Evolutionary conservation across 2,797 vertebrate species (phyloP).

Genomic region (Pteronotus mesoamericanus): DNA sequence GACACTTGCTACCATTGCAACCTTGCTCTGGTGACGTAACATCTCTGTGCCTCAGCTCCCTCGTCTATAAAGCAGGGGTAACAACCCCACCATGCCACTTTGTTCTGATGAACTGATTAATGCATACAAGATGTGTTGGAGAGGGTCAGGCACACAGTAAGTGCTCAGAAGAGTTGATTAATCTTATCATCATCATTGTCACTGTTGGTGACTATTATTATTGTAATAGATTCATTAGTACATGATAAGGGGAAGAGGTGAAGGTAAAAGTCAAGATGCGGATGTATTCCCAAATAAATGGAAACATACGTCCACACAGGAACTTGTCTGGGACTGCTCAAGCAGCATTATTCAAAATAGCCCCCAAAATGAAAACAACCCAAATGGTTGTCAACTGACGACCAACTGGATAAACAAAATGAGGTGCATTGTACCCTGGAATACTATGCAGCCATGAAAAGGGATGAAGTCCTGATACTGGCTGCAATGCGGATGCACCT

Average conservation of each 20-base stretch:
- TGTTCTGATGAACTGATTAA: not conserved
- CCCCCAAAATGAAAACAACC: not conserved
- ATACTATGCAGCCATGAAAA: accelerated
- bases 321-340: not conserved
- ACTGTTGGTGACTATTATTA: too few relatives aligned
- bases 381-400: not conserved
- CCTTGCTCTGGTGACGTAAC: not conserved
- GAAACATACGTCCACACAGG: accelerated
- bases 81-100: accelerated
- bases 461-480: accelerated
- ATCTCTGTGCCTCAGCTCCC: not conserved
- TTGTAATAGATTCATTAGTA: not conserved
- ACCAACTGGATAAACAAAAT: not conserved
- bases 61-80: not conserved
- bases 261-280: not conserved
- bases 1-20: not conserved
- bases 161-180: not conserved
- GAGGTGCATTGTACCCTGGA: accelerated
- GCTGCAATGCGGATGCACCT: accelerated
- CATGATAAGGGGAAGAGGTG: not conserved
- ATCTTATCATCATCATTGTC: accelerated
- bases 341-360: not conserved
- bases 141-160: accelerated
- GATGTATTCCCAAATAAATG: not conserved
- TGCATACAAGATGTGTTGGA: accelerated